These are phyloP conservation scores for Heliconius himera DNA, from an alignment of 1,140 invertebrate genomes.

Conservation along the genomic window DNA sequence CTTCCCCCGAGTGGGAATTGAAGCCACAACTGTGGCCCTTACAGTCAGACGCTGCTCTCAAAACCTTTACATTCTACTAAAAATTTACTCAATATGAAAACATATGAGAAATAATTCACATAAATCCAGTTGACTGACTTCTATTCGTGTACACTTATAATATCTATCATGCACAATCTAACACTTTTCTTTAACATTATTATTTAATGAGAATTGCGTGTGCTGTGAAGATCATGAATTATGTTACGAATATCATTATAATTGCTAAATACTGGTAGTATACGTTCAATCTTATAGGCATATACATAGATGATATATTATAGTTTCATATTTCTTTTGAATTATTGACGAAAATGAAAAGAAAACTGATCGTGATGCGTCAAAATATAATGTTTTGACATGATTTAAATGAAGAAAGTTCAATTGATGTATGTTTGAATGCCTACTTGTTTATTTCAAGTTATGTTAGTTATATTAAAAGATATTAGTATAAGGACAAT, in stretches of 20 bases:
- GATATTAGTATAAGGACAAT: no score
- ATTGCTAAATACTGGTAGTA: not conserved
- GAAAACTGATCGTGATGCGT: conserved; percentile 34
- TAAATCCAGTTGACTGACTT: not conserved
- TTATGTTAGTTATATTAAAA: not conserved
- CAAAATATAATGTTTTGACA: conserved; percentile 19
- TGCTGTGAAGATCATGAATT: conserved; percentile 30
- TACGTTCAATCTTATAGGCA: not conserved
- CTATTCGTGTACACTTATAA: not conserved
- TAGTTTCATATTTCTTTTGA: not conserved
- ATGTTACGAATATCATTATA: conserved; percentile 17
- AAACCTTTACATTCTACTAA: not conserved
- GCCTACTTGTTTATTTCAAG: not conserved
- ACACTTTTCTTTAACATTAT: conserved; percentile 32
- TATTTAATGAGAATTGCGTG: conserved; percentile 42
- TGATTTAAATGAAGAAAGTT: conserved; percentile 2
- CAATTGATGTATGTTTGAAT: not conserved
- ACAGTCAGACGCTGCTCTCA: not conserved
- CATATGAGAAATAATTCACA: not conserved
- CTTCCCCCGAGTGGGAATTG: not conserved
- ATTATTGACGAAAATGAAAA: conserved; percentile 42
- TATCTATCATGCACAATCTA: not conserved
- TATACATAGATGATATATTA: not conserved
- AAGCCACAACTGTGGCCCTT: not conserved
- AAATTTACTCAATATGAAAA: not conserved